A percentile compares a stretch with the other conserved stretches of the same genome.
phyloP scores from a whole-genome alignment of 64 coral and sea anemone species.

The Montipora foliosa region DNA sequence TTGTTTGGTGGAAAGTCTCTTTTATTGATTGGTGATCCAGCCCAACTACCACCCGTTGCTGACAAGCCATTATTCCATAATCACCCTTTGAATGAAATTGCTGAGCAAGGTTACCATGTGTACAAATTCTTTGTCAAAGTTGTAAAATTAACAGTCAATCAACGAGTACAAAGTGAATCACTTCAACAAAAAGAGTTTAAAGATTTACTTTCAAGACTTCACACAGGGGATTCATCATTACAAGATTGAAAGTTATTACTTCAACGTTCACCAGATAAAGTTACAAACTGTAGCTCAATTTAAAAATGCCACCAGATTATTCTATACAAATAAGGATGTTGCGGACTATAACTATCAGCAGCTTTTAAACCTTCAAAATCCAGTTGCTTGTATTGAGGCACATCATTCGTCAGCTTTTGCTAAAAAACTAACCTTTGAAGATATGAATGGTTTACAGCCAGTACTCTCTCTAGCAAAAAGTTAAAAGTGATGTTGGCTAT shows the following conservation, averaged over 20 bases:
- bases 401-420: constrained; percentile 40
- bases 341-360: constrained; percentile 26
- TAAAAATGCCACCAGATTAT: constrained; percentile 34
- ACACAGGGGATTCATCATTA: constrained; percentile 24
- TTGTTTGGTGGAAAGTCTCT: constrained; percentile 37
- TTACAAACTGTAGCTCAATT: background rate
- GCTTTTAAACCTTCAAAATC: constrained; percentile 11
- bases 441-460: constrained; percentile 43
- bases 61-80: constrained; percentile 35
- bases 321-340: constrained; percentile 49
- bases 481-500: constrained; percentile 40
- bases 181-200: constrained; percentile 26
- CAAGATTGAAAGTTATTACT: constrained; percentile 10
- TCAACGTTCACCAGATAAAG: constrained; percentile 7
- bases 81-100: constrained; percentile 6
- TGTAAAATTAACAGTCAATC: constrained; percentile 51
- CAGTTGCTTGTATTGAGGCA: constrained; percentile 19
- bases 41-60: constrained; percentile 57
- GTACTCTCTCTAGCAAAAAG: constrained; percentile 6
- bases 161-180: constrained; percentile 26
- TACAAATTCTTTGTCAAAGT: constrained; percentile 67
- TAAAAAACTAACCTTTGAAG: constrained; percentile 22
- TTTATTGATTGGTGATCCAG: constrained; percentile 63
- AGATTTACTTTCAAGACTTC: constrained; percentile 30
- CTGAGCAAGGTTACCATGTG: constrained; percentile 53